phyloP scores from a whole-genome alignment of 2,113 vertebrate genomes.

The Euleptes europaea region DNA sequence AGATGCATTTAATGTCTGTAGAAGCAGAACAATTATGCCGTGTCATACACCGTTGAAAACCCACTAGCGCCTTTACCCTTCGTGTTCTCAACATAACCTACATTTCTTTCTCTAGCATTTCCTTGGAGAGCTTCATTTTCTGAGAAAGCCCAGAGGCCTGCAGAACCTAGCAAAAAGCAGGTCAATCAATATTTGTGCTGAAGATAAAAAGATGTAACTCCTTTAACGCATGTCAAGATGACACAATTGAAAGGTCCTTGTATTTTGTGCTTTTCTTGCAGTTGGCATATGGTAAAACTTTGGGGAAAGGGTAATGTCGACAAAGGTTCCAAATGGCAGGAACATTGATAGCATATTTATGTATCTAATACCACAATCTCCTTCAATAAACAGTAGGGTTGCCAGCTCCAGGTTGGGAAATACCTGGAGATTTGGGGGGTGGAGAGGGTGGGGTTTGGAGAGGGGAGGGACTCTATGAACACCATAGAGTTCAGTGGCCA shows the following conservation, averaged over 20 bases:
- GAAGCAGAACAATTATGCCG: not conserved
- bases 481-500: too few species aligned
- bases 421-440: too few species aligned
- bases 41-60: not conserved
- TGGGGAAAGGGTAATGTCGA: not conserved
- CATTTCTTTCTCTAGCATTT: conserved; percentile 31
- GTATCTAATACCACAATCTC: not conserved
- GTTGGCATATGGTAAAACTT: not conserved
- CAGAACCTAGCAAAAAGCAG: not conserved
- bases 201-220: conserved; percentile 40
- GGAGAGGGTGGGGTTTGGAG: too few species aligned
- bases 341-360: conserved; percentile 44
- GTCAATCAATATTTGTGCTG: conserved; percentile 48
- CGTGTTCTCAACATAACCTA: conserved; percentile 25
- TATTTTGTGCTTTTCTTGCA: not conserved
- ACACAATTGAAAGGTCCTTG: not conserved
- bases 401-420: too few species aligned
- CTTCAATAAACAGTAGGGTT: too few species aligned
- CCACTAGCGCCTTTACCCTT: not conserved
- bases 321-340: not conserved
- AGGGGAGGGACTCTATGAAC: too few species aligned
- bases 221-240: conserved; percentile 34
- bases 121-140: conserved; percentile 41
- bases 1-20: not conserved
- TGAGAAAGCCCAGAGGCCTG: conserved; percentile 1